These are phyloP conservation scores for Tetranychus truncatus DNA, from an alignment of 2,888 invertebrate species.

Conservation along the genomic window DNA sequence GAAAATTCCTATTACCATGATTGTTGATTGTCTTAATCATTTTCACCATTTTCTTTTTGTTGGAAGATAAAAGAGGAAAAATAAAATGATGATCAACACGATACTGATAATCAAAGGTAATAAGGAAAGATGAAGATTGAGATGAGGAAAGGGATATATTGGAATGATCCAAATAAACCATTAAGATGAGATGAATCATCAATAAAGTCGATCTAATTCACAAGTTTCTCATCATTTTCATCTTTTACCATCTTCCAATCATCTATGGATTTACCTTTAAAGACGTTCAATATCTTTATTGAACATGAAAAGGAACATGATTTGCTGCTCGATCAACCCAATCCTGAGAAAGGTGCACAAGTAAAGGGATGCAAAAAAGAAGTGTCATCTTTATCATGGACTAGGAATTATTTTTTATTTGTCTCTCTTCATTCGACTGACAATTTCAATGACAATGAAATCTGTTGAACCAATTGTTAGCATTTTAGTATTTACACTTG, in stretches of 20 bases:
- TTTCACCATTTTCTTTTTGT: neutral
- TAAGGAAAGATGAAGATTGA: neutral
- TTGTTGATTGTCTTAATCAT: constrained; percentile 1
- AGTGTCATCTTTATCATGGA: neutral
- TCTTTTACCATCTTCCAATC: neutral
- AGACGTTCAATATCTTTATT: neutral
- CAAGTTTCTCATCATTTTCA: neutral
- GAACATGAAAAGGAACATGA: neutral
- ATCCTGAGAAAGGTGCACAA: neutral
- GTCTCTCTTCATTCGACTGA: too few relatives aligned
- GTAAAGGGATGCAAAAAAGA: neutral
- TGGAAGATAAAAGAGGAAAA: neutral
- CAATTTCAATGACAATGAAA: neutral
- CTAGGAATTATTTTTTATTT: too few relatives aligned
- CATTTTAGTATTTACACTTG: neutral
- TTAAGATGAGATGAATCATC: neutral
- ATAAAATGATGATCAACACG: neutral
- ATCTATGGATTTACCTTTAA: neutral
- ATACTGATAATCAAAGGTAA: neutral
- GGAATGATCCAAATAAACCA: neutral
- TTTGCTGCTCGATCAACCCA: neutral
- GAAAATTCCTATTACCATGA: neutral
- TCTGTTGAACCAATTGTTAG: neutral
- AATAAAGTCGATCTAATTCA: neutral
- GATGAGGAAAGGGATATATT: neutral